Evolutionary conservation across 2,113 vertebrate species (phyloP), one percentile per base, ranked within the genome.

Genomic region (Melanerpes aurifrons): DNA sequence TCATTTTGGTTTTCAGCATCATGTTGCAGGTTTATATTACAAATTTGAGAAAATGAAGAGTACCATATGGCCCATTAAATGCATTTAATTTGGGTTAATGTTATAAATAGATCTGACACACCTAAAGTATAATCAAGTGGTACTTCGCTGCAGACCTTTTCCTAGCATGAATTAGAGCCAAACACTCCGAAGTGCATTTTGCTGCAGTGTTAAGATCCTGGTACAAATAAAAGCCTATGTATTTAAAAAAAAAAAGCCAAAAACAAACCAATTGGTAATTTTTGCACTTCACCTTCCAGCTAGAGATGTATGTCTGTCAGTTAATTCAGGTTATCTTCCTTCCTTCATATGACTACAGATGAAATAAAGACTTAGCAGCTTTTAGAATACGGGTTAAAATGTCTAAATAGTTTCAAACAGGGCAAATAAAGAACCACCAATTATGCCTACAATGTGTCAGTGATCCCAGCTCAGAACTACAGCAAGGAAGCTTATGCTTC

Each of bases 51-150:
- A 92, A 87, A 82, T 21, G 4, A 90, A 72, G 66, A 83, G 82
- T n/a, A 68, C 72, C 83, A 86, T 88, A 88, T 81, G 86, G 88
- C 48, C 48, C 84, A 64, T 71, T 77, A 93, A 87, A 81, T 68
- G 53, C 5, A 61, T 59, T 80, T 80, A 28, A 91, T 74, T 77
- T 92, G 57, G 72, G 40, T 80, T 93, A 86, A 91, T 64, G 25
- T 37, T 37, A 81, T 86, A 81, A 93, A 83, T 22, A 86, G 59
- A 70, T 69, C 72, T 48, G 57, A 81, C 70, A 71, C 24, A 58
- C 37, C 43, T 73, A 3, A 87, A 77, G 43, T 61, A 71, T 24
- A 86, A 93, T 67, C 32, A 91, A 87, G 43, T 64, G 75, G 57
- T 79, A 67, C 31, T 95, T 91, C 72, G 61, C 19, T 64, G 58